Evolutionary conservation across 2,113 vertebrate species (phyloP).

Genomic region (Tursiops truncatus): DNA sequence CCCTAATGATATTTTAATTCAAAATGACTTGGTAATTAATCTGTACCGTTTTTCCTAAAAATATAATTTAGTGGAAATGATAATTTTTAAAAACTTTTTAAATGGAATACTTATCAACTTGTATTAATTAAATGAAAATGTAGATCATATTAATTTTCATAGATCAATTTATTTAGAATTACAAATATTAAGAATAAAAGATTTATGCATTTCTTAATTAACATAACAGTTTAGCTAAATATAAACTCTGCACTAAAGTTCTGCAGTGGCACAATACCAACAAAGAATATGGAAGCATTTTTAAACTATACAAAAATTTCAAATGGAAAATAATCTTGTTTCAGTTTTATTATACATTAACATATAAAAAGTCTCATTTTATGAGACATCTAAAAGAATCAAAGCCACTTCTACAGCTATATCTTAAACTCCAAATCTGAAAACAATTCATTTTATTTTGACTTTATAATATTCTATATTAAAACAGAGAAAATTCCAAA

Average conservation of each 20-base stretch:
- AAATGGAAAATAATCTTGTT: slow-evolving; percentile 88
- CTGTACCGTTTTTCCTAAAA: neutral
- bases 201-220: slow-evolving; percentile 88
- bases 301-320: slow-evolving; percentile 89
- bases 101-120: slow-evolving; percentile 16
- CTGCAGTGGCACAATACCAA: slow-evolving; percentile 85
- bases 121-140: slow-evolving; percentile 52
- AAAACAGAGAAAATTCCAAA: slow-evolving; percentile 86
- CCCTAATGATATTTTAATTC: neutral
- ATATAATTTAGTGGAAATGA: neutral
- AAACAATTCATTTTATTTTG: slow-evolving; percentile 86
- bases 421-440: slow-evolving; percentile 82
- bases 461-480: slow-evolving; percentile 87
- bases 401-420: slow-evolving; percentile 85
- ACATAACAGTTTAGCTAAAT: slow-evolving; percentile 88
- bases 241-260: slow-evolving; percentile 88
- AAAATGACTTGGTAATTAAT: slow-evolving; percentile 11
- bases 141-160: slow-evolving; percentile 81
- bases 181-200: slow-evolving; percentile 88
- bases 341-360: slow-evolving; percentile 88
- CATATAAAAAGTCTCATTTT: slow-evolving; percentile 89
- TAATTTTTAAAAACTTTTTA: slow-evolving; percentile 13
- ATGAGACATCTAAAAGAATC: slow-evolving; percentile 87
- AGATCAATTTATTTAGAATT: slow-evolving; percentile 87
- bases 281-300: slow-evolving; percentile 87